Base-by-base conservation (phyloP, 2,888 invertebrate genomes). In the Drosophila neotestacea region DNA sequence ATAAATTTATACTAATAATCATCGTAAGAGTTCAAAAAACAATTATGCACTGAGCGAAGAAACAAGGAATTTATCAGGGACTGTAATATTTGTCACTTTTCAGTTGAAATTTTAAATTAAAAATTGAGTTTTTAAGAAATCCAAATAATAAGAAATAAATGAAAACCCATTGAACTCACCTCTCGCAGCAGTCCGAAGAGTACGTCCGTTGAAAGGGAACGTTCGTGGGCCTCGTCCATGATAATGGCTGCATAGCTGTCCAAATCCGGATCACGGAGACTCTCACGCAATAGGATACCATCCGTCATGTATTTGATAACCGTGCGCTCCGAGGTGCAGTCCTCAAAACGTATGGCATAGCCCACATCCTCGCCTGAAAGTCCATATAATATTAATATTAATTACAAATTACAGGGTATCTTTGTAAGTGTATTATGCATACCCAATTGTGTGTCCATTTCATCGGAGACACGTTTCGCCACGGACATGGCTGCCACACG, bases 221-320 rank as follows among this genome's bases (percentile, higher is more conserved):
- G 94, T 93, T 99, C 99, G 93, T 99, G 99, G 68, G 99, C 99
- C 93, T 99, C 99, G 93, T 99, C 99, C 99, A 99, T 99, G 81
- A 99, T 99, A 82, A 99, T 94, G 0, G 98, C 99, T 90, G 98
- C 97, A 93, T 99, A 99, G 91, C 98, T 95, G 92, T 99, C 99
- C 76, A 99, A 93, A 93, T 99, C 99, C 0, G 98, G 96, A 91
- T 99, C 99, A 0, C 99, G 94, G 16, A 99, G 94, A 56, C 99
- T 99, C 92, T 99, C 99, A 68, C 99, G 94, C 27, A 99, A 94
- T 48, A 99, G 93, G 88, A 99, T 99, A 93, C 99, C 99, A 93
- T 99, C 99, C 0, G 99, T 99, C 99, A 99, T 99, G 93, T 99
- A 99, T 92, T 98, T 98, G 75, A 98, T 98, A 30, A 98, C 96